These are phyloP conservation scores for Neelides folsomi DNA, from an alignment of 2,888 invertebrate genomes.

Conservation along the genomic window DNA sequence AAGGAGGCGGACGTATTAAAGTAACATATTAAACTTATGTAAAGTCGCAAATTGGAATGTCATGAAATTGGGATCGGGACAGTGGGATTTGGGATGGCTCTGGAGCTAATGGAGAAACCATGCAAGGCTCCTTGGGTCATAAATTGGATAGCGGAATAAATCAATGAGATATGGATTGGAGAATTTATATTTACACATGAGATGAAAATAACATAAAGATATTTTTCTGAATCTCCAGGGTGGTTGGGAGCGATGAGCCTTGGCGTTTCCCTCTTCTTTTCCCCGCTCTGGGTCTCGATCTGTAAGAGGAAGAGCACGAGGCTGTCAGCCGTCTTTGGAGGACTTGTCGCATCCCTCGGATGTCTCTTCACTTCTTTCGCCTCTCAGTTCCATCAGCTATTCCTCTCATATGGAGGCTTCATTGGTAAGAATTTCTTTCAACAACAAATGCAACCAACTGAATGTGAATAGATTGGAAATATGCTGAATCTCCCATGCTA, in stretches of 20 bases:
- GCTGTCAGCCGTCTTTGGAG: conserved; percentile 60
- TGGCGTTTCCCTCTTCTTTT: conserved; percentile 28
- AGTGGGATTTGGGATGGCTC: too few relatives aligned
- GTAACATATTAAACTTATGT: too few relatives aligned
- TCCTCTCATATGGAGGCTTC: conserved; percentile 62
- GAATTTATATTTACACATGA: too few relatives aligned
- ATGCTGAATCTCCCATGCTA: neutral
- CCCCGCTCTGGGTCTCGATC: conserved; percentile 32
- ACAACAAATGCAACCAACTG: neutral
- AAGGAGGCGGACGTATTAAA: too few relatives aligned
- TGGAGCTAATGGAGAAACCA: too few relatives aligned
- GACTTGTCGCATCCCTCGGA: conserved; percentile 69
- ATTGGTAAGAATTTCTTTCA: conserved; percentile 39
- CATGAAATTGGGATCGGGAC: too few relatives aligned
- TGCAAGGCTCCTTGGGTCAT: too few relatives aligned
- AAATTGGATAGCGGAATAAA: too few relatives aligned
- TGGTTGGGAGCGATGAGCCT: conserved; percentile 30
- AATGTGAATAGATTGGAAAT: neutral
- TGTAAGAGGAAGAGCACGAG: conserved; percentile 32
- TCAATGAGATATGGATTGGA: too few relatives aligned
- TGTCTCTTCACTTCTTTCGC: conserved; percentile 82
- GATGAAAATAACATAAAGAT: too few relatives aligned
- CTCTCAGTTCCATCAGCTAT: conserved; percentile 74
- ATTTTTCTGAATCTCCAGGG: conserved; percentile 14
- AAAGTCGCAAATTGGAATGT: too few relatives aligned